Base-by-base conservation (phyloP, 2,888 invertebrate species). In the Aleiodes alternator region DNA sequence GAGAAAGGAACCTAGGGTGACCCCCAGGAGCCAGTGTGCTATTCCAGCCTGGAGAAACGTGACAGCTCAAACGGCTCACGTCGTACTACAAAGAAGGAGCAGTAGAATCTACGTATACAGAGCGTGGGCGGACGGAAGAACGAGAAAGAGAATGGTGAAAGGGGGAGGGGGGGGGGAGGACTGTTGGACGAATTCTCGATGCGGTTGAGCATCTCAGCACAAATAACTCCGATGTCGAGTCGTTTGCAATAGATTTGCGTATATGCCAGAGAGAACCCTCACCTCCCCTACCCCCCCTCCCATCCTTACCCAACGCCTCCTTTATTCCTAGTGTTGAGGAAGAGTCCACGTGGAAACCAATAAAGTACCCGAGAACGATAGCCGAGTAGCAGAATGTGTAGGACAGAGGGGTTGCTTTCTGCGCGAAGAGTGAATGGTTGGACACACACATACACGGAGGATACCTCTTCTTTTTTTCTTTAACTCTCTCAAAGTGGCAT, bases 141-240 rank as follows among this genome's bases (percentile, higher is more conserved):
- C 34, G 61, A 29, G 53, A 14, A 14, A 23, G 38, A 51, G 74
- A 38, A 56, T 78, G 23, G 23, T 23, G 73, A 78, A 76, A 72
- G 76, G 68, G 53, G 61, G 78, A 72, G 76, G 68, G 53, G 61
- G 78, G 23, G 23, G 23, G 23, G 2, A 2, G 53, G 61, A 77
- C 79, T 48, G 79, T 80, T 79, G 78, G 80, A 80, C 79, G 80
- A 83, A 84, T 85, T 84, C 84, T 81, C 84, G 76, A 74, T 72
- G 77, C 78, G 76, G 75, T 76, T 70, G 66, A 82, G 79, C 80
- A 76, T 82, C 80, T 78, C 78, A 79, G 76, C 78, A 78, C 79
- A 80, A 87, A 87, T 87, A 87, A 87, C 87, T 86, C 84, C 43
- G 81, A 78, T 82, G 84, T 84, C 84, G 82, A 82, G 48, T 11